phyloP scores from a whole-genome alignment of 2,888 invertebrate genomes.

The Strigamia maritima region DNA sequence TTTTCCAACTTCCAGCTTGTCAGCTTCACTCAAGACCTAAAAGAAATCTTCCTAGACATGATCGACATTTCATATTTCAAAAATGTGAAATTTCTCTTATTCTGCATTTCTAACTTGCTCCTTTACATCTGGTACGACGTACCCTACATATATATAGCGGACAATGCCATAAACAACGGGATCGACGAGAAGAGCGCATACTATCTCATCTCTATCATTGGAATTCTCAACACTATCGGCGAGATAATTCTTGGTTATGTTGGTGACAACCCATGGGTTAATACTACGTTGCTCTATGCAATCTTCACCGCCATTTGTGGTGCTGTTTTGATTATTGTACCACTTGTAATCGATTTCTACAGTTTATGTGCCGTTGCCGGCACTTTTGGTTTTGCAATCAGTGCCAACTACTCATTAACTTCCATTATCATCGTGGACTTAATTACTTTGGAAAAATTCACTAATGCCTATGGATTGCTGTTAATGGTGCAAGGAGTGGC shows the following conservation, averaged over 20 bases:
- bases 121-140: slow-evolving; percentile 88
- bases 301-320: slow-evolving; percentile 65
- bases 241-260: slow-evolving; percentile 84
- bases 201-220: slow-evolving; percentile 77
- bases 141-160: slow-evolving; percentile 89
- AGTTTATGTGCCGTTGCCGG: slow-evolving; percentile 63
- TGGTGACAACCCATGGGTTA: slow-evolving; percentile 80
- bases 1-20: slow-evolving; percentile 42
- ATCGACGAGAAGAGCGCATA: slow-evolving; percentile 68
- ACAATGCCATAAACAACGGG: slow-evolving; percentile 70
- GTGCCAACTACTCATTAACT: slow-evolving; percentile 86
- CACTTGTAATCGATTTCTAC: slow-evolving; percentile 60
- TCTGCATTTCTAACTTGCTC: slow-evolving; percentile 80
- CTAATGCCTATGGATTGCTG: slow-evolving; percentile 83
- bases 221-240: slow-evolving; percentile 84
- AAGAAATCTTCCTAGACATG: slow-evolving; percentile 72
- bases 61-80: slow-evolving; percentile 76
- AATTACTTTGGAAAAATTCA: slow-evolving; percentile 84
- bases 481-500: slow-evolving; percentile 85
- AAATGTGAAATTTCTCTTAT: slow-evolving; percentile 73
- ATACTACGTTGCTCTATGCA: slow-evolving; percentile 78
- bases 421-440: slow-evolving; percentile 85
- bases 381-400: slow-evolving; percentile 84
- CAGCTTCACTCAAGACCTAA: slow-evolving; percentile 60
- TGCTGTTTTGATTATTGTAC: slow-evolving; percentile 62